Evolutionary conservation across 2,113 vertebrate genomes (phyloP), one percentile per base, ranked within the genome.

Genomic region (Centropus bengalensis): DNA sequence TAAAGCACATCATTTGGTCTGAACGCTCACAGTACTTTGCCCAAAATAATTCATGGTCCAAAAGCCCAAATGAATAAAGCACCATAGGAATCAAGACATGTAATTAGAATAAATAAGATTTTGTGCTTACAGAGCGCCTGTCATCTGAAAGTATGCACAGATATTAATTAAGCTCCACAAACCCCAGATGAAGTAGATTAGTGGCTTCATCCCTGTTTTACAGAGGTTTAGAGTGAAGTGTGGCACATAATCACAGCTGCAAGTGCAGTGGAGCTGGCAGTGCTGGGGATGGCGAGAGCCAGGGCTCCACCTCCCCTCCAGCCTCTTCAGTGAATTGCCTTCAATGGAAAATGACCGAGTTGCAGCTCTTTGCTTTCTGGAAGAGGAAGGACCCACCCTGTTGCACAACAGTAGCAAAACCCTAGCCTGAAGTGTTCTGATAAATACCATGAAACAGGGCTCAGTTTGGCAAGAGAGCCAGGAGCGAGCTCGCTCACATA

Each of bases 131-230:
- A 88, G 68, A 28, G 69, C 1, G 22, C 33, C 71, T 75, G 56
- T 54, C 91, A 91, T 67, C 63, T 85, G 75, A 82, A 91, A 95
- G 42, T 70, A 80, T 11, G 52, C 10, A 7, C 71, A 52, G 76
- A 83, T 83, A 96, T 91, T 97, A 94, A 95, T 91, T 90, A 96
- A 96, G 60, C 89, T 81, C 44, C 56, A 56, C 79, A 94, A 93
- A 69, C 84, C 86, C 93, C 89, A 87, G 93, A 91, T 94, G 88
- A 94, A 96, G 86, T 36, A 94, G 95, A 95, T 93, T 86, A 94
- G 89, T 33, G 88, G 87, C 79, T 91, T 89, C 86, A 92, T 71
- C 92, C 92, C 86, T 14, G 66, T 97, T 91, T 91, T 82, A 91
- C 56, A 89, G 87, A 83, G 87, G 59, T 94, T 94, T 91, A 88